Evolutionary conservation across 2,888 invertebrate genomes (phyloP), one percentile per base, ranked within the genome.

Genomic region (Scaptomyza polygonia): DNA sequence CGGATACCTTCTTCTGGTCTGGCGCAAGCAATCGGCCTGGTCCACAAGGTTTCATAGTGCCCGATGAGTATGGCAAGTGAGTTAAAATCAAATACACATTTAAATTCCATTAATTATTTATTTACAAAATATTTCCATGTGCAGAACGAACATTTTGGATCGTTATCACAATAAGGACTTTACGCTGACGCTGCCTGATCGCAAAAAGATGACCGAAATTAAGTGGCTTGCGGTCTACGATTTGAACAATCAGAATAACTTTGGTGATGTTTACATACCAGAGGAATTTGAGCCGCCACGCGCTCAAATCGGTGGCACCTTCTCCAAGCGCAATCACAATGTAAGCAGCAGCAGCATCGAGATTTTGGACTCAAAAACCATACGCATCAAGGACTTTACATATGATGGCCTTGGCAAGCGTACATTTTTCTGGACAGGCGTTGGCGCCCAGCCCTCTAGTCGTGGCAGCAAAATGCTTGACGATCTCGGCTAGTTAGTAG

Each of bases 1-100:
- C 95, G 9, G 98, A 98, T 89, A 96, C 97, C 2, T 98, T 97
- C 92, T 98, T 98, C 92, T 98, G 97, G 97, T 96, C 97, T 0
- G 98, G 98, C n/a, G 95, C 96, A 32, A 93, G 96, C 0, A 96
- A 95, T 84, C 93, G 97, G 18, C 97, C 97, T 0, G 97, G 97
- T 0, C 97, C 97, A 0, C 96, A 97, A 90, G 98, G 98, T 6
- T 97, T 97, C 90, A 97, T 97, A 58, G 95, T 98, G 44, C 96
- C 97, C 0, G 96, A 98, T 87, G 96, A 97, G 90, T 94, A 94
- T 91, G 96, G 96, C 90, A 96, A 95, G 97, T 97, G 82, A 92
- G 94, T 90, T 9, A n/a, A 34, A 12, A n/a, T 12, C 11, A 9
- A 1, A 34, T n/a, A 21, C 14, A 14, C 6, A 25, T 25, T 5